Evolutionary conservation across 2,888 invertebrate genomes (phyloP), one percentile per base, ranked within the genome.

Genomic region (Caenorhabditis plicata): DNA sequence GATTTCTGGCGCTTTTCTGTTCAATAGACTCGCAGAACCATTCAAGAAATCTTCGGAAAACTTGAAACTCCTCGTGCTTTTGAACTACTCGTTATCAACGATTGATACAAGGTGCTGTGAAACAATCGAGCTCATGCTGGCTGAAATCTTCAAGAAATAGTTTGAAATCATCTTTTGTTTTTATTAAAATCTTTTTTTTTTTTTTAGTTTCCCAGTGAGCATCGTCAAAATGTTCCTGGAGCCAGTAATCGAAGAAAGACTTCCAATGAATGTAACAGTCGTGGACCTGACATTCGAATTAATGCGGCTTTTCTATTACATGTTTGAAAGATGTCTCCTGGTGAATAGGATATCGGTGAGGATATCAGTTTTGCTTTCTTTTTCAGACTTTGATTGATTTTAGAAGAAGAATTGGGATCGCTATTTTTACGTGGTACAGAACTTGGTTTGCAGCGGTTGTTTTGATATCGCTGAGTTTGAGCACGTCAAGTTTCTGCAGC

Each of bases 31-130:
- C 31, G 23, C 26, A 0, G 9, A 23, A 3, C 48, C 51, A 11
- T 58, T 58, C 41, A 3, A 31, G 5, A 2, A 19, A 1, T 5
- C 40, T 5, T 7, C 17, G 1, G 27, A 31, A 29, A 58, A 58
- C 36, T 13, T 52, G 11, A 52, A 58, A n/a, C 32, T 58, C 2
- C 40, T 58, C 5, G 11, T 23, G 20, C 19, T 58, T 13, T 5
- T 58, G 19, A 58, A 58, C 32, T 52, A 44, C 22, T 32, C 58
- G 0, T 15, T 46, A 4, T 19, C 27, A 17, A 29, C 56, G 2
- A 27, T 22, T 7, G 4, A 33, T 9, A 38, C 26, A n/a, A n/a
- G n/a, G n/a, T n/a, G n/a, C n/a, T n/a, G n/a, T n/a, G n/a, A n/a
- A n/a, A n/a, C n/a, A n/a, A n/a, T n/a, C n/a, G n/a, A n/a, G n/a